phyloP scores from a whole-genome alignment of 2,797 vertebrate species.

The Darevskia nairensis region DNA sequence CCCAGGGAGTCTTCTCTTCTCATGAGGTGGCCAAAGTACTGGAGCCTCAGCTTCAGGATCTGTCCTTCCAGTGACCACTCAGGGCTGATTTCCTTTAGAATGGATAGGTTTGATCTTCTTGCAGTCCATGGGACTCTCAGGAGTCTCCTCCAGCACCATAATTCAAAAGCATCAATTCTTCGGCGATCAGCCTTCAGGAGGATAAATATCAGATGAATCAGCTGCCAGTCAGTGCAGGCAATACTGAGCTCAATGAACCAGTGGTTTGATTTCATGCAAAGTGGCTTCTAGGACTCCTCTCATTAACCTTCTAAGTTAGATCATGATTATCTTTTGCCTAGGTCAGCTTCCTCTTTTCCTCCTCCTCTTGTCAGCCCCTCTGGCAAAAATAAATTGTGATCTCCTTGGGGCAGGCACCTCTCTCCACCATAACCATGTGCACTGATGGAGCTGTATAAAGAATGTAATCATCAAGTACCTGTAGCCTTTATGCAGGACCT shows the following conservation, averaged over 20 bases:
- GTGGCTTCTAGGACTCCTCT: neutral
- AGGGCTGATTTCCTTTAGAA: no score
- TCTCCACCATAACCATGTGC: neutral
- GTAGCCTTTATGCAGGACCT: neutral
- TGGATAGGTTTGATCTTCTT: no score
- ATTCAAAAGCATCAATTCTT: no score
- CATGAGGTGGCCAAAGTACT: no score
- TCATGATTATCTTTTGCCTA: neutral
- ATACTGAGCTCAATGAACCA: no score
- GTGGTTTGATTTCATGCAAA: neutral
- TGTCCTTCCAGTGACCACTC: no score
- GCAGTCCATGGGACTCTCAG: no score
- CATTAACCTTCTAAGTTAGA: neutral
- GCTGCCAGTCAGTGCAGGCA: neutral
- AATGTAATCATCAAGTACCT: neutral
- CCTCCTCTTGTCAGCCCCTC: neutral
- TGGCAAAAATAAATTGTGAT: neutral
- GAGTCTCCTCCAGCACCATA: no score
- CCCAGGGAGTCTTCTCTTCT: no score
- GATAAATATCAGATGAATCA: no score
- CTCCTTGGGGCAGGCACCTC: neutral
- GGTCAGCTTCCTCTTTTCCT: neutral
- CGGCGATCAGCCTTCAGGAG: no score
- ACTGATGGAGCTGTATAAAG: neutral
- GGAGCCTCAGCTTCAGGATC: no score